A percentile compares a stretch with the other conserved stretches of the same genome.
Evolutionary conservation across 2,113 vertebrate genomes (phyloP).

Genomic region (Ellobius talpinus): DNA sequence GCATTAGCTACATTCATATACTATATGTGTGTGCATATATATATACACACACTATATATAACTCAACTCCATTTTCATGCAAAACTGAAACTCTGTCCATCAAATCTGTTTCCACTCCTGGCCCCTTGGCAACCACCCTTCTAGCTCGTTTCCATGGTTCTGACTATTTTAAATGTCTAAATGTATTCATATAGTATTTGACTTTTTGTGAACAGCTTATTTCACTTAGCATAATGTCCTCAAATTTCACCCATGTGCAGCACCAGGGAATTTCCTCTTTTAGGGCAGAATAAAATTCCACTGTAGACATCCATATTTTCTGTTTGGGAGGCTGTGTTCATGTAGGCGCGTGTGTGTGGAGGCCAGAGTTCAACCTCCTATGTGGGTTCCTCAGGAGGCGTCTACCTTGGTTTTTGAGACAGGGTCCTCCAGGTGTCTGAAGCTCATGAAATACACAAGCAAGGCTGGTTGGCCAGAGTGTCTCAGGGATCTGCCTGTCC

Average conservation of each 20-base stretch:
- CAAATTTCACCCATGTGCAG: not conserved
- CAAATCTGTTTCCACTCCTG: not conserved
- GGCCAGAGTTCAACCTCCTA: not conserved
- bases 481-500: not conserved
- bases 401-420: not conserved
- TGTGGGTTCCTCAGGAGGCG: not conserved
- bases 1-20: not conserved
- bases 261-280: not conserved
- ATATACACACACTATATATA: not conserved
- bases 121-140: not conserved
- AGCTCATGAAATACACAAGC: too few species aligned
- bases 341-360: not conserved
- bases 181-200: not conserved
- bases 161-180: not conserved
- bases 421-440: too few species aligned
- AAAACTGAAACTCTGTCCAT: not conserved
- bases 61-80: not conserved
- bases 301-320: not conserved
- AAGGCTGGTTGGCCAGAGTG: not conserved
- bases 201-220: not conserved
- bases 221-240: slow-evolving; percentile 13
- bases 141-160: not conserved
- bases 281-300: not conserved
- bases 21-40: not conserved
- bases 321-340: not conserved